Percentiles rank a stretch among this genome's conserved stretches.
phyloP scores from a whole-genome alignment of 2,797 vertebrate genomes.

The Novumbra hubbsi region DNA sequence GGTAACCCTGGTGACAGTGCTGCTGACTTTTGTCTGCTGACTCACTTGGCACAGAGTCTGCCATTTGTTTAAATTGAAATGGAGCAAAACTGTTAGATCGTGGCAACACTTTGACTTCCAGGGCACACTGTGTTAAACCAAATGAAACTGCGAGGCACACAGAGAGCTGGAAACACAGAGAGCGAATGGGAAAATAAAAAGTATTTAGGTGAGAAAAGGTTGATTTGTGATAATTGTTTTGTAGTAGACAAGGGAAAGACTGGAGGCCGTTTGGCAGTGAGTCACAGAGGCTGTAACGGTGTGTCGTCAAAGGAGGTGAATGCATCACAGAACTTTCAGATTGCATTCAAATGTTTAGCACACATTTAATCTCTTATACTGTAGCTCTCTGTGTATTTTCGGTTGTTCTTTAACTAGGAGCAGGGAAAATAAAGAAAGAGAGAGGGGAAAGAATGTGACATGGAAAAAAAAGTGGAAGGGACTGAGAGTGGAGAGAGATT shows the following conservation, averaged over 20 bases:
- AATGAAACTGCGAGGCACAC: conserved; percentile 38
- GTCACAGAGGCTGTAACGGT: conserved; percentile 44
- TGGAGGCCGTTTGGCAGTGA: conserved; percentile 49
- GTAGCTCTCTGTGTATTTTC: conserved; percentile 46
- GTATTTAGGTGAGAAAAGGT: conserved; percentile 43
- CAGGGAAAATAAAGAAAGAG: background rate
- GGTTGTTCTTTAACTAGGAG: conserved; percentile 28
- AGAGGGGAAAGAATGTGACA: background rate
- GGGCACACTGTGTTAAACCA: conserved; percentile 21
- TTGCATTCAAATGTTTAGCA: conserved; percentile 36
- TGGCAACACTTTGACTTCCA: conserved; percentile 32
- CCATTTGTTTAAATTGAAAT: conserved; percentile 58
- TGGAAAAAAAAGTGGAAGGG: background rate
- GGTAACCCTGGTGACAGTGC: conserved; percentile 32
- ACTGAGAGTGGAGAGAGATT: background rate
- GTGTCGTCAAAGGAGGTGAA: background rate
- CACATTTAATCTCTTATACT: conserved; percentile 47
- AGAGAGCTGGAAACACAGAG: conserved; percentile 11
- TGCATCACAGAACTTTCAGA: conserved; percentile 39
- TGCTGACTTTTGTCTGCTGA: conserved; percentile 36
- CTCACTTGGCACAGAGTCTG: conserved; percentile 38
- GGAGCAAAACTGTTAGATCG: conserved; percentile 47
- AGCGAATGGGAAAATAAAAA: background rate
- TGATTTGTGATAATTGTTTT: conserved; percentile 68
- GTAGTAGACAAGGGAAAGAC: conserved; percentile 51